These are phyloP conservation scores for Anniella stebbinsi DNA, from an alignment of 2,797 vertebrate species.

Conservation along the genomic window DNA sequence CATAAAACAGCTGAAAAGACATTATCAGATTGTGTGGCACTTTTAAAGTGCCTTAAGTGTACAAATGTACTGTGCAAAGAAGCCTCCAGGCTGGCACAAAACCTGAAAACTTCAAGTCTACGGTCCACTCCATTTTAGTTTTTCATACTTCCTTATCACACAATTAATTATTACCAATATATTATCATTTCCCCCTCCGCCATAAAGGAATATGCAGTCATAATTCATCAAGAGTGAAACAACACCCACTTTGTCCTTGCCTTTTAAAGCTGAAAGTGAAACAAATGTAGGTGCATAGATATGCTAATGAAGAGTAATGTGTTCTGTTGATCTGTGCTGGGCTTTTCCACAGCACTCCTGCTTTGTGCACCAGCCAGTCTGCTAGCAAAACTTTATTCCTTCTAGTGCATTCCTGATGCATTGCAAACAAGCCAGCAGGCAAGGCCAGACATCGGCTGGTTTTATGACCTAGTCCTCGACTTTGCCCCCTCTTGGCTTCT, in stretches of 20 bases:
- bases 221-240: background rate
- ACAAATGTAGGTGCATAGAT: too few species aligned
- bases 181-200: background rate
- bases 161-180: background rate
- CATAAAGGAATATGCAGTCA: background rate
- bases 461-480: conserved; percentile 69
- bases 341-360: too few species aligned
- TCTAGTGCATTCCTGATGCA: background rate
- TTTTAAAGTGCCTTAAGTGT: background rate
- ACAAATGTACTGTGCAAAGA: background rate
- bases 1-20: background rate
- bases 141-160: background rate
- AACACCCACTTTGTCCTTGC: background rate
- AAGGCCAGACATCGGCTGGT: background rate
- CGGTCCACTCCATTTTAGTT: too few species aligned
- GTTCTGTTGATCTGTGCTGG: too few species aligned
- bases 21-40: background rate
- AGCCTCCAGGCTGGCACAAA: background rate
- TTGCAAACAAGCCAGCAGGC: background rate
- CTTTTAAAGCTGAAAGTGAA: background rate
- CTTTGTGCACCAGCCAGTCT: too few species aligned
- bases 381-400: background rate
- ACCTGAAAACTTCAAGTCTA: background rate
- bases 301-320: too few species aligned
- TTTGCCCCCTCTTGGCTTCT: conserved; percentile 59